Evolutionary conservation across 2,888 invertebrate species (phyloP).

Genomic region (Selenia dentaria): DNA sequence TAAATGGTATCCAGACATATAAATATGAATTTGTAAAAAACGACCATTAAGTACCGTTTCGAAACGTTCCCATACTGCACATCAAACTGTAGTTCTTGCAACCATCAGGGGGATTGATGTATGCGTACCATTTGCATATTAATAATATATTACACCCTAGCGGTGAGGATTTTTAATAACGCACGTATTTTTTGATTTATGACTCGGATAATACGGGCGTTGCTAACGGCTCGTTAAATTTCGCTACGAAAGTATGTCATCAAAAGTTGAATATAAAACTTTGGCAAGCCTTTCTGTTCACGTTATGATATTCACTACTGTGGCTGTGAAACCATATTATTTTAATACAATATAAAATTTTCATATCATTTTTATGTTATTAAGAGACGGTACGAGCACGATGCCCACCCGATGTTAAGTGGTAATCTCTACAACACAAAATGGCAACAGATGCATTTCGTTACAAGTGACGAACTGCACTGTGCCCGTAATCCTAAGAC

Average conservation of each 20-base stretch:
- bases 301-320: too few species aligned
- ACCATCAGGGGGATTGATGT: slow-evolving; percentile 33
- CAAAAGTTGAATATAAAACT: not conserved
- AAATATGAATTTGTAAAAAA: too few species aligned
- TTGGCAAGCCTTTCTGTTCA: not conserved
- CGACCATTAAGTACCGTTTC: not conserved
- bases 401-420: too few species aligned
- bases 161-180: slow-evolving; percentile 39
- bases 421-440: too few species aligned
- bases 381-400: too few species aligned
- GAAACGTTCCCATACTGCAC: slow-evolving; percentile 5
- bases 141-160: slow-evolving; percentile 36
- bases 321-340: too few species aligned
- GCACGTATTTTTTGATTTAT: slow-evolving; percentile 40
- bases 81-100: slow-evolving; percentile 4
- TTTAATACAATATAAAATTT: too few species aligned
- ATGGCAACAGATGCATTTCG: too few species aligned
- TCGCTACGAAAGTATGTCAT: not conserved
- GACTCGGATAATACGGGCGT: slow-evolving; percentile 28
- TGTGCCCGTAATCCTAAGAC: too few species aligned
- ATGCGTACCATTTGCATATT: slow-evolving; percentile 37
- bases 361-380: too few species aligned
- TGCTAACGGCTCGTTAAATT: slow-evolving; percentile 9
- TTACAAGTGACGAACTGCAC: too few species aligned
- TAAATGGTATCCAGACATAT: too few species aligned